Base-by-base conservation (phyloP, 2,797 vertebrate genomes). In the Schizothorax lantsangensis region DNA sequence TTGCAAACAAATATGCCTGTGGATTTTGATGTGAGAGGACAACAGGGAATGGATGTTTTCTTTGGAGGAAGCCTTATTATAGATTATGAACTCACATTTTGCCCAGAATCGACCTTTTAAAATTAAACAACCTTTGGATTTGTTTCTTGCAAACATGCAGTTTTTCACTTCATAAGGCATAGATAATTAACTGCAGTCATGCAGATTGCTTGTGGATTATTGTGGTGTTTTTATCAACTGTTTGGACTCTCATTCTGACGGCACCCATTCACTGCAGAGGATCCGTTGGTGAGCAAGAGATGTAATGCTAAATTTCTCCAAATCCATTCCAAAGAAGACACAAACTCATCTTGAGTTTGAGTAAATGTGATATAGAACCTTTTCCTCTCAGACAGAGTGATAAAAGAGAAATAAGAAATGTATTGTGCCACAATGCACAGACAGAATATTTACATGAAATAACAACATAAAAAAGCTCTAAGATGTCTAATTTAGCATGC, bases 361-460 rank as follows among this genome's bases (percentile, higher is more conserved):
- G 33, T 36, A 68, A 36, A 68, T 68, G 10, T 12, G 10, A 62
- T 33, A 62, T 11, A 62, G 15, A 74, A 45, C 8, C 38, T 14
- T 59, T 64, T 26, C 75, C 36, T 47, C 23, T 38, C 33, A 38
- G 9, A 54, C 23, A 9, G 14, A 78, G 49, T 49, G 36, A 52
- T 54, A 64, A 66, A 75, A 52, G 14, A 40, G 23, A 45, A 64
- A 57, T 33, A 43, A 30, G 30, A 45, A 77, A 59, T 74, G 8
- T 6, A 88, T 14, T 19, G 15, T 77, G 49, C 26, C 6, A 38
- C 40, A 75, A 26, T 66, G 26, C 40, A 64, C 33, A 77, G 23
- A 12, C 23, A 78, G 14, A 78, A 57, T 36, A 62, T 75, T 66
- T 71, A 21, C 15, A 81, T 30, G 45, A 84, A 79, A 79, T 45